phyloP scores from a whole-genome alignment of 2,797 vertebrate genomes.

The Chelon auratus region DNA sequence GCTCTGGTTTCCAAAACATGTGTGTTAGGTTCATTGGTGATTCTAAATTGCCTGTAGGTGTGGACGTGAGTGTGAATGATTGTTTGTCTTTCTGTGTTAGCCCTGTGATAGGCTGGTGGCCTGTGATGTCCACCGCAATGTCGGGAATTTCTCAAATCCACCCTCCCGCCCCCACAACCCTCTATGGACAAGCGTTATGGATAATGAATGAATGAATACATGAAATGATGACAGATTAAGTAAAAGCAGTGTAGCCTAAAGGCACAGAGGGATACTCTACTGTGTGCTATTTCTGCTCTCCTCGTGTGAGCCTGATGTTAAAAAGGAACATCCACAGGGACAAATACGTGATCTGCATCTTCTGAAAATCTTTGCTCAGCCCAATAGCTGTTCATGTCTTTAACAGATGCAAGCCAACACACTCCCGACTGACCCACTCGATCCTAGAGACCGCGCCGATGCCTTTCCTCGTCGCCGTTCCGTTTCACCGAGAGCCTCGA shows the following conservation, averaged over 20 bases:
- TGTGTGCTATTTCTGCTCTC: slow-evolving; percentile 9
- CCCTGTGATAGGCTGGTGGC: no score
- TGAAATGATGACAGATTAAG: slow-evolving; percentile 5
- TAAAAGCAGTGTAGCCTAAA: slow-evolving; percentile 7
- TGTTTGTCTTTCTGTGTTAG: no score
- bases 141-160: no score
- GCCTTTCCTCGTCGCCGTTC: slow-evolving; percentile 13
- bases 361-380: slow-evolving; percentile 8
- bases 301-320: slow-evolving; percentile 10
- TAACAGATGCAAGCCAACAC: slow-evolving; percentile 19
- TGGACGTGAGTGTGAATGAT: no score
- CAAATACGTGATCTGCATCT: slow-evolving; percentile 11
- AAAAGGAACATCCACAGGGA: slow-evolving; percentile 13
- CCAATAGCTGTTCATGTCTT: slow-evolving; percentile 4
- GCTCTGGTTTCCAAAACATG: no score
- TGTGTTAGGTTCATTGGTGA: no score
- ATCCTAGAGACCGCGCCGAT: slow-evolving; percentile 15
- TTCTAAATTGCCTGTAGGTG: no score
- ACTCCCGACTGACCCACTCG: slow-evolving; percentile 20
- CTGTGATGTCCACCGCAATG: no score
- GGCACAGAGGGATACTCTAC: slow-evolving; percentile 18
- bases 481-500: background rate
- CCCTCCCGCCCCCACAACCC: no score
- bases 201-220: no score
- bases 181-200: no score